These are phyloP conservation scores for Halocynthia aurantium DNA, from an alignment of 23 tunicate species.

Conservation along the genomic window DNA sequence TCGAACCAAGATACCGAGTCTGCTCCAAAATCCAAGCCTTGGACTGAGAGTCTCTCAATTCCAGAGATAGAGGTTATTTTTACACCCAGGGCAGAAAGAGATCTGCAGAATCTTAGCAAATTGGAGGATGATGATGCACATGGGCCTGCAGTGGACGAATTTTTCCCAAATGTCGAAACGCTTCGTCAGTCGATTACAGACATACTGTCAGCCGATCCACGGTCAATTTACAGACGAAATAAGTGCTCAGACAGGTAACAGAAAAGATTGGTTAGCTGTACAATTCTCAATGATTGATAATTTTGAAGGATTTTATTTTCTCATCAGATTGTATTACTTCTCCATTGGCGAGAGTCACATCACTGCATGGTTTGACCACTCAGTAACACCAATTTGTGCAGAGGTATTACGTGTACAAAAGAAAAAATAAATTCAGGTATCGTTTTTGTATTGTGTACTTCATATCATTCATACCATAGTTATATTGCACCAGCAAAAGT, in stretches of 20 bases:
- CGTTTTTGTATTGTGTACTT: too few relatives aligned
- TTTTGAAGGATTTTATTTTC: background rate
- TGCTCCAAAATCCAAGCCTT: constrained; percentile 5
- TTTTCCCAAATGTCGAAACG: constrained; percentile 2
- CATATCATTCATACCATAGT: too few relatives aligned
- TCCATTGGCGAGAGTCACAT: constrained; percentile 56
- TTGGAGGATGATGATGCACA: background rate
- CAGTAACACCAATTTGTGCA: constrained; percentile 30
- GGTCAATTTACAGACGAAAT: constrained; percentile 66
- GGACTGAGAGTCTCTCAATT: constrained; percentile 25
- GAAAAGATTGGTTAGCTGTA: background rate
- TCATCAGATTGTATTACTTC: constrained; percentile 58
- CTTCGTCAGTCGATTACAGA: constrained; percentile 43
- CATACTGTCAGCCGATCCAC: constrained; percentile 69
- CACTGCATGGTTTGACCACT: constrained; percentile 94
- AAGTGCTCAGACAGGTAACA: constrained; percentile 61
- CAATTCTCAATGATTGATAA: background rate
- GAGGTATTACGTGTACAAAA: constrained; percentile 67
- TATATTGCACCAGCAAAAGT: too few relatives aligned
- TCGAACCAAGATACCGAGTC: background rate
- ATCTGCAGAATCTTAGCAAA: constrained; percentile 16
- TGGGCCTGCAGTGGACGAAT: background rate
- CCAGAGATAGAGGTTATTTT: constrained; percentile 32
- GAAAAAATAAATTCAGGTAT: background rate
- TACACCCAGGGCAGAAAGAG: constrained; percentile 44